Base-by-base conservation (phyloP, 2,888 invertebrate genomes). In the Priocnemis perturbator region DNA sequence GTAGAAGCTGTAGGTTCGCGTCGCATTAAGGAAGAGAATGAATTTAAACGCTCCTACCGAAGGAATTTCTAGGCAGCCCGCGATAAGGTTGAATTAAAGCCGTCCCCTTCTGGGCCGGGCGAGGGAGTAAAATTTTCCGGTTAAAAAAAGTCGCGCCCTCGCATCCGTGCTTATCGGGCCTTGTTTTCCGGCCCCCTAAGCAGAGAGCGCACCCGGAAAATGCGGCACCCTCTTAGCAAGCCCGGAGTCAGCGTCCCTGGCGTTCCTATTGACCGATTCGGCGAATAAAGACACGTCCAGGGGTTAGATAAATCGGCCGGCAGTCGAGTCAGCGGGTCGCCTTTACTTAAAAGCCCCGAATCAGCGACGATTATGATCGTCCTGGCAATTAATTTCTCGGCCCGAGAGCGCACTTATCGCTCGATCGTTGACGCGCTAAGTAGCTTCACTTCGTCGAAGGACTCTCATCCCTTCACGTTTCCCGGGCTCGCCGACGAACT, bases 141-240 rank as follows among this genome's bases (percentile, higher is more conserved):
- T 53, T 30, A 58, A 78, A 75, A 78, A 75, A 71, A 81, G 74
- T 78, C 65, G 56, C 61, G 58, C 72, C 77, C 72, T 58, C 59
- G 62, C 69, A 60, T 71, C 66, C 69, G 58, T 64, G 65, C 17
- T 44, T 60, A 59, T 59, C 65, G 30, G 63, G 48, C 69, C 79
- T 68, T 77, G 67, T 81, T 81, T 81, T 79, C 74, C 76, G 65
- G 19, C 55, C 72, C 64, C 67, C 79, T 76, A 70, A 70, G 68
- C 79, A 74, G 30, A 62, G 50, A 52, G 52, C 52, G 37, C 61
- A 64, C 50, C 45, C 58, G 58, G 62, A 71, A 78, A 76, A 64
- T 64, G 64, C 72, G 68, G 65, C 20, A 23, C 7, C 30, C 1
- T 15, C 20, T 53, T 52, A 44, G 21, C 37, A 59, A 37, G 4